Conservation (phyloP, 2,113 vertebrate species). For the Mobula birostris region DNA sequence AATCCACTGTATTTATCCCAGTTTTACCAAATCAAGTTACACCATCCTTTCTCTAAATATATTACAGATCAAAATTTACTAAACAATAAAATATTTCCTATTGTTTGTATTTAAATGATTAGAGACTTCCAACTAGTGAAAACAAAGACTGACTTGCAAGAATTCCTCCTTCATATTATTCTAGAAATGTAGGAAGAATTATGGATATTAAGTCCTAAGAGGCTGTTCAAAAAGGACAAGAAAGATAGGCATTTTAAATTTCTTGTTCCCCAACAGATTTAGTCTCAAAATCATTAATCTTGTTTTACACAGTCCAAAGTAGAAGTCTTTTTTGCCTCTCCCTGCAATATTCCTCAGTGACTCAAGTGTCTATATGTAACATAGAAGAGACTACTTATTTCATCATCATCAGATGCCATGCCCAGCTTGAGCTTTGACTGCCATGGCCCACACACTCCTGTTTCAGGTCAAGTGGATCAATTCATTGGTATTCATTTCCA, state of each 20-base stretch:
- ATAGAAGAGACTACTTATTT: not conserved
- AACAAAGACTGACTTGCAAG: too few species aligned
- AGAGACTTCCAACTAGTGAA: not conserved
- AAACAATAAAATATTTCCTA: not conserved
- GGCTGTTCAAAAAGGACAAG: not conserved
- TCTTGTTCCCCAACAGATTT: not conserved
- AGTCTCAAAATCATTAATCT: not conserved
- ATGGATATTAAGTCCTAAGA: not conserved
- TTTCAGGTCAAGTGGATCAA: too few species aligned
- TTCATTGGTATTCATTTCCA: too few species aligned
- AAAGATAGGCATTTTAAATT: not conserved
- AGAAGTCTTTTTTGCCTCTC: not conserved
- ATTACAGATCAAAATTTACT: not conserved
- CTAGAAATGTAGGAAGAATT: not conserved
- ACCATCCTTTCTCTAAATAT: not conserved
- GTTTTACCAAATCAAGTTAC: not conserved
- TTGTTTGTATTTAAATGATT: not conserved
- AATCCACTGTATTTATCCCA: not conserved
- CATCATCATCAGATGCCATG: too few species aligned
- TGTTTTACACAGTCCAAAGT: not conserved
- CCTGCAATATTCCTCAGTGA: not conserved
- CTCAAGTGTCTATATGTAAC: not conserved
- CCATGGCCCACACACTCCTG: too few species aligned
- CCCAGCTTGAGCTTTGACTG: too few species aligned
- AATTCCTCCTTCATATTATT: not conserved